A percentile compares a stretch with the other conserved stretches of the same genome.
Conservation (phyloP, 2,113 vertebrate genomes). For the Butorides virescens region DNA sequence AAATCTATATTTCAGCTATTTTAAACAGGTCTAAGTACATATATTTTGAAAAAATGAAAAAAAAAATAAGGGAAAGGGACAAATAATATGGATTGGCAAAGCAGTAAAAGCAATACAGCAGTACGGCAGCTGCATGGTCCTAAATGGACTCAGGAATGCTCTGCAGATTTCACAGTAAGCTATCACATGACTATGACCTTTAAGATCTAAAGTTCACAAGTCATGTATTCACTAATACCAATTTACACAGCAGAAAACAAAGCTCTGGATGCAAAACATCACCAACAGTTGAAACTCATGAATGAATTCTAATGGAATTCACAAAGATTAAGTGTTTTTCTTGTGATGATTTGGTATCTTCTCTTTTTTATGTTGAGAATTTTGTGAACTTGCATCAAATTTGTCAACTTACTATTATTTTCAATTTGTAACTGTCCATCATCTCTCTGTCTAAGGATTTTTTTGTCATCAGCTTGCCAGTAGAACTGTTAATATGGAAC, state of each 20-base stretch:
- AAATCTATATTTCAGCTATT: background rate
- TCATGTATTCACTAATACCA: background rate
- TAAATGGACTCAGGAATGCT: background rate
- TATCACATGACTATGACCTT: background rate
- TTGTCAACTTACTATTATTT: constrained; percentile 54
- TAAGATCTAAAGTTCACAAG: background rate
- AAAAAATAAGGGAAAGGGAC: background rate
- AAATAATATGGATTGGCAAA: background rate
- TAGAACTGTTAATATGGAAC: constrained; percentile 45
- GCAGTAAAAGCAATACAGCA: background rate
- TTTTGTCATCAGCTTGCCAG: constrained; percentile 13
- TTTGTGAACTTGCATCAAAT: background rate
- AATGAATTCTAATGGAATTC: background rate
- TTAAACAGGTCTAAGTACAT: accelerated
- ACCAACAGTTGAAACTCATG: background rate
- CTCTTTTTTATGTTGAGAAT: background rate
- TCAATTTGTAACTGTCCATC: constrained; percentile 30
- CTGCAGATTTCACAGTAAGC: background rate
- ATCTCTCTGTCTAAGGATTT: constrained; percentile 54
- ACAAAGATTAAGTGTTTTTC: background rate
- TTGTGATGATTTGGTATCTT: background rate
- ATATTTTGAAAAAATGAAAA: background rate
- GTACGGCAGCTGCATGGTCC: background rate
- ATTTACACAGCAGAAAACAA: background rate
- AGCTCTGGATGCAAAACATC: background rate